Percentiles rank a stretch among this genome's conserved stretches.
Conservation (phyloP, 2,113 vertebrate species). For the Sander lucioperca region DNA sequence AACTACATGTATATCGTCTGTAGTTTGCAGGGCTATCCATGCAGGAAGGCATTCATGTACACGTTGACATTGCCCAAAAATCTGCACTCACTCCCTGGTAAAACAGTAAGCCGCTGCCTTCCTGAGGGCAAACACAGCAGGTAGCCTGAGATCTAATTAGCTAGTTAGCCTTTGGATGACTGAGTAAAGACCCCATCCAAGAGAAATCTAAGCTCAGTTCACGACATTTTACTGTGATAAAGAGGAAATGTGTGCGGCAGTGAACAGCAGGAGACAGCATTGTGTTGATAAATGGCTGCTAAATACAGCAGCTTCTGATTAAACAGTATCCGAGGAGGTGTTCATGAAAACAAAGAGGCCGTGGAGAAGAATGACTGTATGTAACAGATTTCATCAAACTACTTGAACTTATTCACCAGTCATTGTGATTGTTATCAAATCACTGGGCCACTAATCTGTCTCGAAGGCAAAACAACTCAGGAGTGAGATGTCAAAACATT, state of each 20-base stretch:
- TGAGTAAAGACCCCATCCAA: slow-evolving; percentile 57
- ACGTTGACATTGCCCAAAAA: slow-evolving; percentile 3
- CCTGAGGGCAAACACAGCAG: slow-evolving; percentile 66
- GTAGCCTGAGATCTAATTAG: slow-evolving; percentile 70
- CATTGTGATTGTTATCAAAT: slow-evolving; percentile 45
- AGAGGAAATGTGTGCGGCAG: slow-evolving; percentile 47
- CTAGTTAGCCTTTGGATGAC: slow-evolving; percentile 64
- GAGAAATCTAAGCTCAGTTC: slow-evolving; percentile 55
- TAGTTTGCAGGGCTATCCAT: not conserved
- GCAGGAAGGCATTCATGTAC: slow-evolving; percentile 2
- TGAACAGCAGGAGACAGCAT: slow-evolving; percentile 54
- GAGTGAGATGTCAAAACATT: slow-evolving; percentile 59
- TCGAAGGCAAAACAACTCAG: slow-evolving; percentile 63
- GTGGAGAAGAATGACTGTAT: slow-evolving; percentile 49
- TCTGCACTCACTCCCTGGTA: slow-evolving; percentile 18
- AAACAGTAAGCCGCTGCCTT: slow-evolving; percentile 28
- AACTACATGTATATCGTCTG: not conserved
- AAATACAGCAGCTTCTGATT: slow-evolving; percentile 56
- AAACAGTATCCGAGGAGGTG: slow-evolving; percentile 42
- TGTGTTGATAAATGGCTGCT: slow-evolving; percentile 59
- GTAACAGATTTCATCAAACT: slow-evolving; percentile 64
- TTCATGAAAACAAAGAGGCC: slow-evolving; percentile 47
- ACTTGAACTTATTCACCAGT: slow-evolving; percentile 62
- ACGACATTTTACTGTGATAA: slow-evolving; percentile 50
- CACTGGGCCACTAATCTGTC: slow-evolving; percentile 51